A percentile compares a stretch with the other conserved stretches of the same genome.
These are phyloP conservation scores for Neoarius graeffei DNA, from an alignment of 2,113 vertebrate species.

Conservation along the genomic window DNA sequence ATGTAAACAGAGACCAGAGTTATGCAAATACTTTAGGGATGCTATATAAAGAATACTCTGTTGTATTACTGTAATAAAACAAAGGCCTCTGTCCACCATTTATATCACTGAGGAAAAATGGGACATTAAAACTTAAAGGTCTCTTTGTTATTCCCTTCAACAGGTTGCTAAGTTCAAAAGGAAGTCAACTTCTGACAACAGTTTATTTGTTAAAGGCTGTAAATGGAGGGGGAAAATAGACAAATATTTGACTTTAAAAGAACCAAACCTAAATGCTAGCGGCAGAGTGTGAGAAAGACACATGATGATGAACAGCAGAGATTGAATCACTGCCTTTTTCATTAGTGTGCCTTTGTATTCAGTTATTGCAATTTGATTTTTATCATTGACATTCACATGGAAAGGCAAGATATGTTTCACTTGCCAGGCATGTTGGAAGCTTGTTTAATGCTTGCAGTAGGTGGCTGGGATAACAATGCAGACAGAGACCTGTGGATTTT, in stretches of 20 bases:
- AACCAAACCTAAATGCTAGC: constrained; percentile 37
- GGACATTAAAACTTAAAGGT: background rate
- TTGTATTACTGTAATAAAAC: constrained; percentile 10
- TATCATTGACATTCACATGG: constrained; percentile 62
- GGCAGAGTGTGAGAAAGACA: constrained; percentile 34
- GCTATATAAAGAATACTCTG: constrained; percentile 15
- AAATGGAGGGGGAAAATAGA: constrained; percentile 3
- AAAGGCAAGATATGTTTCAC: constrained; percentile 67
- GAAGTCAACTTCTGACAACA: constrained; percentile 44
- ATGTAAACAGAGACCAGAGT: constrained; percentile 37
- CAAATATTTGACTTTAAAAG: constrained; percentile 40
- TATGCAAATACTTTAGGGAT: background rate
- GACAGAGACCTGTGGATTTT: constrained; percentile 17
- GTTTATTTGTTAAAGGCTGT: constrained; percentile 46
- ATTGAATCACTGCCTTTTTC: constrained; percentile 64
- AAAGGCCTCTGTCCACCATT: constrained; percentile 34
- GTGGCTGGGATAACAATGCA: constrained; percentile 47
- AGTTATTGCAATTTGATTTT: constrained; percentile 63
- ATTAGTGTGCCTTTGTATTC: constrained; percentile 67
- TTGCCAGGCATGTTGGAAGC: constrained; percentile 55
- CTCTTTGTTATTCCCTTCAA: constrained; percentile 40
- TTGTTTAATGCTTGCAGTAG: constrained; percentile 55
- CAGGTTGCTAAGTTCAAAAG: constrained; percentile 42
- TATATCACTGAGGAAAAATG: background rate
- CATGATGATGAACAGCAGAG: constrained; percentile 57